Base-by-base conservation (phyloP, 2,797 vertebrate species). In the Sebastes itinus region DNA sequence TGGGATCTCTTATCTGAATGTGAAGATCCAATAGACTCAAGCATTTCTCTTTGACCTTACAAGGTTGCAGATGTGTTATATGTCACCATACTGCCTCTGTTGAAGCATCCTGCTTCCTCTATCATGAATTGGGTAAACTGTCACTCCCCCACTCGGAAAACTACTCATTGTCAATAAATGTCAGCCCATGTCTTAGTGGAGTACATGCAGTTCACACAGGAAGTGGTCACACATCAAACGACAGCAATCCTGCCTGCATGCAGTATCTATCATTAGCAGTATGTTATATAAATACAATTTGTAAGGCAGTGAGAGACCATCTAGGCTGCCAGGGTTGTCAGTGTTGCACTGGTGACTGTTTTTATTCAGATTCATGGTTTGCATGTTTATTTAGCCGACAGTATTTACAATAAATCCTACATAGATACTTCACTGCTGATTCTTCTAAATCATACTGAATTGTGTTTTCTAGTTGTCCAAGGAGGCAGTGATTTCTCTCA, bases 321-420 rank as follows among this genome's bases (percentile, higher is more conserved):
- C 38, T 42, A 14, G 38, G 38, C 38, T 42, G 38, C 38, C 58
- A 46, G 67, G 5, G 59, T 67, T 35, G 58, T 55, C 27, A 49
- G 64, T 69, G 87, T 81, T 85, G 75, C 68, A 78, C 56, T 75
- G 74, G 82, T 80, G 64, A 82, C 74, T 1, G 22, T 52, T 78
- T 55, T 55, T 33, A 70, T 38, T 73, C n/a, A 1, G 16, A 18
- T 27, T 76, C 23, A 18, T 55, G 46, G 52, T 79, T 49, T 64
- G 27, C 54, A 69, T 28, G 13, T 66, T 52, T 35, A 3, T 58
- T 56, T 69, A 64, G 33, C 12, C 6, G 13, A 28, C 52, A 30
- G 33, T 25, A 14, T 25, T 65, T 22, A 70, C 23, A 75, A 59
- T 22, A 46, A 61, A 68, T n/a, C 30, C 23, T 8, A 9, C 52